Evolutionary conservation across 1,140 invertebrate genomes (phyloP).

Genomic region (Drosophila equinoxialis): DNA sequence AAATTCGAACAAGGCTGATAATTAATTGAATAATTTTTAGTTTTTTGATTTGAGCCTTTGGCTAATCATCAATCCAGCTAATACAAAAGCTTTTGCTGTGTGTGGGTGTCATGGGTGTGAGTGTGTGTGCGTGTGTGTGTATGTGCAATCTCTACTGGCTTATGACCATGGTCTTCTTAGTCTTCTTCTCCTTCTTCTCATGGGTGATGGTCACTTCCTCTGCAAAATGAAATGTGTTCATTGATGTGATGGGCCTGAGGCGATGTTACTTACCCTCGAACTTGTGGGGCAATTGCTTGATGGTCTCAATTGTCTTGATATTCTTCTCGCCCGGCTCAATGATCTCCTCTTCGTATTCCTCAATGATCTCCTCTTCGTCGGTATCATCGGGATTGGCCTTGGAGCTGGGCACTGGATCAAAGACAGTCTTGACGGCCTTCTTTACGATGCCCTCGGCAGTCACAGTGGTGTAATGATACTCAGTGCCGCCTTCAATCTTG

Average conservation of each 20-base stretch:
- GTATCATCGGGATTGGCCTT: conserved; percentile 71
- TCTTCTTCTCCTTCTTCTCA: conserved; percentile 82
- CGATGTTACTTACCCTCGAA: conserved; percentile 65
- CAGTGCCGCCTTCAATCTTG: conserved; percentile 79
- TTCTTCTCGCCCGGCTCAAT: conserved; percentile 82
- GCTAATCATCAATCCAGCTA: conserved; percentile 25
- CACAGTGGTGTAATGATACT: conserved; percentile 81
- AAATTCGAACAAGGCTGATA: too few relatives aligned
- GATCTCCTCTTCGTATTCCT: conserved; percentile 82
- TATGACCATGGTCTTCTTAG: conserved; percentile 82
- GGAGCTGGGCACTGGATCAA: conserved; percentile 69
- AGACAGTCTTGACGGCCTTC: conserved; percentile 80
- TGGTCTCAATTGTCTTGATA: conserved; percentile 74
- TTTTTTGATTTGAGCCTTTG: conserved; percentile 2
- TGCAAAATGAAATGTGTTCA: conserved; percentile 26
- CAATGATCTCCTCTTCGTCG: conserved; percentile 81
- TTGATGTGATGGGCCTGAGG: too few relatives aligned
- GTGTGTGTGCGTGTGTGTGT: conserved; percentile 26
- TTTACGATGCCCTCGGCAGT: conserved; percentile 80
- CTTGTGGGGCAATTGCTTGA: conserved; percentile 74
- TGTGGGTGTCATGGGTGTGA: conserved; percentile 35
- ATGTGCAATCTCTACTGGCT: conserved; percentile 67
- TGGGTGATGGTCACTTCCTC: conserved; percentile 81
- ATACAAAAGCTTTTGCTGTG: conserved; percentile 35
- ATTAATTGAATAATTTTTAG: conserved; percentile 23